phyloP scores from a whole-genome alignment of 2,888 invertebrate genomes.

The Polyommatus iphigenia region DNA sequence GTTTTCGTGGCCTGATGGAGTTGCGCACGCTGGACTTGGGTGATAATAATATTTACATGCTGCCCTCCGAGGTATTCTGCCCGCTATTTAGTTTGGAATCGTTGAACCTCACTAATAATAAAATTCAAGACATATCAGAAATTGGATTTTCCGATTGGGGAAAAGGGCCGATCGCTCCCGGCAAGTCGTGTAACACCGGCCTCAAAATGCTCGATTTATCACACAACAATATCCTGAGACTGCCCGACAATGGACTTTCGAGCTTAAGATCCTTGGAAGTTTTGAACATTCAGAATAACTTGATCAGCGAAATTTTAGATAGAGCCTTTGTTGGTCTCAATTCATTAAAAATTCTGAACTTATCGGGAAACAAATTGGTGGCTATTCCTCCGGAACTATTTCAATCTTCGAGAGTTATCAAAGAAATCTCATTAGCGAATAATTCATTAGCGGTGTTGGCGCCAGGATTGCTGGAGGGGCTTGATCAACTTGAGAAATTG shows the following conservation, averaged over 20 bases:
- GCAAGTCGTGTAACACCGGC: slow-evolving; percentile 85
- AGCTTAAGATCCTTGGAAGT: slow-evolving; percentile 84
- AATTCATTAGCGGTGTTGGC: slow-evolving; percentile 89
- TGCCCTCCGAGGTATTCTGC: slow-evolving; percentile 87
- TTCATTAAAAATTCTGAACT: slow-evolving; percentile 85
- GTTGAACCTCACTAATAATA: slow-evolving; percentile 88
- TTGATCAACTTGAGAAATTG: slow-evolving; percentile 86
- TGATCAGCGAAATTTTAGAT: slow-evolving; percentile 87
- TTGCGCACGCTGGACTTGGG: slow-evolving; percentile 85
- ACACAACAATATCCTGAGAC: slow-evolving; percentile 84
- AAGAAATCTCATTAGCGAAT: slow-evolving; percentile 87
- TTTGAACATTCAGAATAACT: slow-evolving; percentile 88
- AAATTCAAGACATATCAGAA: slow-evolving; percentile 87
- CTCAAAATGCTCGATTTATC: slow-evolving; percentile 87
- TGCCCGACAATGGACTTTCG: slow-evolving; percentile 86
- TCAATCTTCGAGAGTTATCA: slow-evolving; percentile 84
- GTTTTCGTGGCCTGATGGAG: slow-evolving; percentile 85
- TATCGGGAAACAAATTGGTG: slow-evolving; percentile 89
- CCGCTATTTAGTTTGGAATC: slow-evolving; percentile 84
- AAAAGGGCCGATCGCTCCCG: slow-evolving; percentile 83
- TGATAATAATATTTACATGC: slow-evolving; percentile 88
- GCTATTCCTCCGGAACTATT: slow-evolving; percentile 90
- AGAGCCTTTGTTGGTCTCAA: slow-evolving; percentile 86
- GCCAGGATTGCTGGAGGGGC: slow-evolving; percentile 86
- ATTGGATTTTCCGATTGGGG: slow-evolving; percentile 89